Percentiles rank a stretch among this genome's conserved stretches.
Evolutionary conservation across 2,888 invertebrate genomes (phyloP).

Genomic region (Thecocarcelia acutangulata): DNA sequence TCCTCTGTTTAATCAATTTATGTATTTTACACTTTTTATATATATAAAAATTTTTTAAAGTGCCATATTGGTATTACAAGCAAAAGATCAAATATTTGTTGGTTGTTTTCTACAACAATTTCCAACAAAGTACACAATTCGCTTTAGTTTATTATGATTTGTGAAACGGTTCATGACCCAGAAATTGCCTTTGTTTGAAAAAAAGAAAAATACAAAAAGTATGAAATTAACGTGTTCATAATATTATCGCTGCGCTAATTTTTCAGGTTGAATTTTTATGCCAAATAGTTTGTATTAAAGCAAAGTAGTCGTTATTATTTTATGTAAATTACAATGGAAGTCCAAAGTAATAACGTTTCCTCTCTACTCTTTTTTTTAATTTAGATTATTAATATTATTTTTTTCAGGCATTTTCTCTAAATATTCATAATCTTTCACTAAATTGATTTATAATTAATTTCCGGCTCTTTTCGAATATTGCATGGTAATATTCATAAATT

Average conservation of each 20-base stretch:
- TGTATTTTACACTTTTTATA: too few relatives aligned
- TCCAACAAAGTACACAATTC: too few relatives aligned
- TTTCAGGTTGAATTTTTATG: slow-evolving; percentile 11
- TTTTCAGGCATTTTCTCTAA: slow-evolving; percentile 21
- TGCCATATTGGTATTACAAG: too few relatives aligned
- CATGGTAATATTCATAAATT: slow-evolving; percentile 9
- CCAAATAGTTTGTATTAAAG: slow-evolving; percentile 25
- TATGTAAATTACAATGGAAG: slow-evolving; percentile 31
- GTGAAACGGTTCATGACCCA: slow-evolving; percentile 13
- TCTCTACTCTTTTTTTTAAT: slow-evolving; percentile 13
- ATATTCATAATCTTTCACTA: slow-evolving; percentile 51
- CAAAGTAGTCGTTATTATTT: slow-evolving; percentile 36
- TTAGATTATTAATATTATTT: slow-evolving; percentile 21
- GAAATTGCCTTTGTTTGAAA: not conserved
- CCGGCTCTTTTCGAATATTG: slow-evolving; percentile 49
- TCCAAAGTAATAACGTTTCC: slow-evolving; percentile 13
- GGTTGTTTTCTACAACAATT: too few relatives aligned
- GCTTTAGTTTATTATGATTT: not conserved
- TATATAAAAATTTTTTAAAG: too few relatives aligned
- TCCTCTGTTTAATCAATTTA: too few relatives aligned
- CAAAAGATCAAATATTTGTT: too few relatives aligned
- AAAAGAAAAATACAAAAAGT: not conserved
- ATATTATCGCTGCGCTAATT: slow-evolving; percentile 18
- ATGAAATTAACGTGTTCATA: not conserved
- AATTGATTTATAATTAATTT: slow-evolving; percentile 61